These are phyloP conservation scores for Pristionchus entomophagus DNA, from an alignment of 2,888 invertebrate genomes.

Conservation along the genomic window DNA sequence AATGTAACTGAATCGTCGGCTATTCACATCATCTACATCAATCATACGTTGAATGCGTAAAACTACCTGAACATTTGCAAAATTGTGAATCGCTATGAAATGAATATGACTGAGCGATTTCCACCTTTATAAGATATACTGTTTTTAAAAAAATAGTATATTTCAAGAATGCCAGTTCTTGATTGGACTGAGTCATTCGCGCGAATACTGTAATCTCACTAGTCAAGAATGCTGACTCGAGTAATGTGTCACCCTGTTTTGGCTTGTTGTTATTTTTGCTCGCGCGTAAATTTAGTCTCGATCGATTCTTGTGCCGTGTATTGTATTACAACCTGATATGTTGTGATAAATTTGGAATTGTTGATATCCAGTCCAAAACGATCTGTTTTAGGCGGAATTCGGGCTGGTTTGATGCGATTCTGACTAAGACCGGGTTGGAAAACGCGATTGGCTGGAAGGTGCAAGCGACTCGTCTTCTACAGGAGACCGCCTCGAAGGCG, in stretches of 20 bases:
- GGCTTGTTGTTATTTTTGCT: not conserved
- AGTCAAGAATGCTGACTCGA: not conserved
- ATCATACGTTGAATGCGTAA: too few relatives aligned
- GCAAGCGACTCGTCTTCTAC: slow-evolving; percentile 15
- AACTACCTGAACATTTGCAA: too few relatives aligned
- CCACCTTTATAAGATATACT: too few relatives aligned
- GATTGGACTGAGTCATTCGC: not conserved
- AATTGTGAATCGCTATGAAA: too few relatives aligned
- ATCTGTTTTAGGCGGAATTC: not conserved
- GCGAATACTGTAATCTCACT: not conserved
- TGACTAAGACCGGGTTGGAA: slow-evolving; percentile 36
- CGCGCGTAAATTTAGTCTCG: not conserved
- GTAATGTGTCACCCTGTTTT: not conserved
- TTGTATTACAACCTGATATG: not conserved
- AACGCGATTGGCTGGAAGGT: not conserved
- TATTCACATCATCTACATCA: too few relatives aligned
- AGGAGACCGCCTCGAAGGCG: not conserved
- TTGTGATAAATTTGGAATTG: too few relatives aligned
- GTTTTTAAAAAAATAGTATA: not conserved
- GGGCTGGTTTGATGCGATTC: slow-evolving; percentile 1
- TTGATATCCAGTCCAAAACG: not conserved
- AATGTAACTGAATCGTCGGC: too few relatives aligned
- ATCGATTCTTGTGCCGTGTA: not conserved
- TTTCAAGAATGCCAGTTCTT: not conserved
- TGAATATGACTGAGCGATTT: too few relatives aligned